These are phyloP conservation scores for Dysmachus trigonus DNA, from an alignment of 2,888 invertebrate species.

Conservation along the genomic window DNA sequence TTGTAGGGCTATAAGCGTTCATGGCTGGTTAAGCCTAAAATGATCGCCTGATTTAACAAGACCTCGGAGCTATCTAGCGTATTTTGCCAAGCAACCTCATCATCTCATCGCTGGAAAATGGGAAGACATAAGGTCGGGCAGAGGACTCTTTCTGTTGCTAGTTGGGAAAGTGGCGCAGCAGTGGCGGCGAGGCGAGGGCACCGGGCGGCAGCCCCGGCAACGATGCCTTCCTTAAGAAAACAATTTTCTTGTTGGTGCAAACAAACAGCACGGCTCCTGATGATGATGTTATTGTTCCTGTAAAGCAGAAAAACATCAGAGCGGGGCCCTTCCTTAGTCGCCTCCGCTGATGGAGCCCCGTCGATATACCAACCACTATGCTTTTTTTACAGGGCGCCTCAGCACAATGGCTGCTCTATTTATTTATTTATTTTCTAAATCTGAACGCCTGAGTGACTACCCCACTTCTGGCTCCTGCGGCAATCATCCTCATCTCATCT, in stretches of 20 bases:
- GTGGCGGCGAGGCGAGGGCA: not conserved
- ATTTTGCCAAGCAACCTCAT: slow-evolving; percentile 13
- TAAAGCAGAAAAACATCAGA: slow-evolving; percentile 11
- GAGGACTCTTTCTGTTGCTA: slow-evolving; percentile 4
- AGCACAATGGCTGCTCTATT: slow-evolving; percentile 37
- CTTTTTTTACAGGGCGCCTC: slow-evolving; percentile 1
- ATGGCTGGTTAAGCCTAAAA: slow-evolving; percentile 32
- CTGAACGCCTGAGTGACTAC: slow-evolving; percentile 47
- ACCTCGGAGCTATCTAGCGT: slow-evolving; percentile 32
- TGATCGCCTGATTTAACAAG: slow-evolving; percentile 40
- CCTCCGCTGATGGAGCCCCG: not conserved
- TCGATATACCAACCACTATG: slow-evolving; percentile 11
- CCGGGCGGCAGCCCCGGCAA: slow-evolving; percentile 3
- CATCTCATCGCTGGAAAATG: not conserved
- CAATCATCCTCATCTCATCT: slow-evolving; percentile 14
- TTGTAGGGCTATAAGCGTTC: slow-evolving; percentile 23
- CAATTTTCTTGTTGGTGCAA: slow-evolving; percentile 41
- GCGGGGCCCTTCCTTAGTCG: not conserved
- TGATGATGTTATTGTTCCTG: slow-evolving; percentile 17
- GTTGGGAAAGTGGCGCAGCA: not conserved
- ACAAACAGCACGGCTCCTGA: slow-evolving; percentile 20
- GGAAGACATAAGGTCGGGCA: slow-evolving; percentile 3
- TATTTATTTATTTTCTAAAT: slow-evolving; percentile 49
- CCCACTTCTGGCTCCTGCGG: slow-evolving; percentile 9
- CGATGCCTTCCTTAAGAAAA: slow-evolving; percentile 29